Percentiles rank a stretch among this genome's conserved stretches.
Evolutionary conservation across 2,113 vertebrate species (phyloP).

Genomic region (Caranx melampygus): DNA sequence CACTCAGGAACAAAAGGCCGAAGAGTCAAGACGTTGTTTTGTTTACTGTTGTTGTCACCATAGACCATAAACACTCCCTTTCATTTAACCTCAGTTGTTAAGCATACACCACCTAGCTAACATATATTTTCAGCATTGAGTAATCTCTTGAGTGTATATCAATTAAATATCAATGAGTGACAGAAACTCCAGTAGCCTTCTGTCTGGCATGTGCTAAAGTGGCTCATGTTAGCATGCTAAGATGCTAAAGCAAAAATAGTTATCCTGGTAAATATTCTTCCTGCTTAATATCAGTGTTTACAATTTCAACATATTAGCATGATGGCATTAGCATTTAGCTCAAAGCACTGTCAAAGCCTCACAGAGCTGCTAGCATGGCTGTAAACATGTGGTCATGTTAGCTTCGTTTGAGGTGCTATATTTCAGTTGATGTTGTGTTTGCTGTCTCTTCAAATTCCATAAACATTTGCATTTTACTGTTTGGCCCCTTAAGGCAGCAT

Average conservation of each 20-base stretch:
- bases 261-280: background rate
- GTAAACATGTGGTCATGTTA: background rate
- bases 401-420: background rate
- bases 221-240: background rate
- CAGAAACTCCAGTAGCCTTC: background rate
- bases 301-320: background rate
- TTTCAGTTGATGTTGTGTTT: background rate
- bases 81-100: background rate
- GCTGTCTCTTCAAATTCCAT: background rate
- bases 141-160: background rate
- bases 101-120: background rate
- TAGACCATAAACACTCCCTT: background rate
- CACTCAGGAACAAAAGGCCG: slow-evolving; percentile 5
- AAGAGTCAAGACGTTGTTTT: slow-evolving; percentile 7
- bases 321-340: too few relatives aligned
- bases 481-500: too few relatives aligned
- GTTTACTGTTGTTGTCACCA: slow-evolving; percentile 10
- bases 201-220: background rate
- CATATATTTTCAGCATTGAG: background rate
- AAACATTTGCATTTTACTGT: too few relatives aligned
- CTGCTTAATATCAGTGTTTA: background rate
- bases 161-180: background rate
- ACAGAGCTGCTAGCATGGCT: background rate
- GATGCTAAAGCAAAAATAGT: background rate
- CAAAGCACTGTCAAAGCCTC: too few relatives aligned